Base-by-base conservation (phyloP, 2,797 vertebrate genomes). In the Myotis pilosus region DNA sequence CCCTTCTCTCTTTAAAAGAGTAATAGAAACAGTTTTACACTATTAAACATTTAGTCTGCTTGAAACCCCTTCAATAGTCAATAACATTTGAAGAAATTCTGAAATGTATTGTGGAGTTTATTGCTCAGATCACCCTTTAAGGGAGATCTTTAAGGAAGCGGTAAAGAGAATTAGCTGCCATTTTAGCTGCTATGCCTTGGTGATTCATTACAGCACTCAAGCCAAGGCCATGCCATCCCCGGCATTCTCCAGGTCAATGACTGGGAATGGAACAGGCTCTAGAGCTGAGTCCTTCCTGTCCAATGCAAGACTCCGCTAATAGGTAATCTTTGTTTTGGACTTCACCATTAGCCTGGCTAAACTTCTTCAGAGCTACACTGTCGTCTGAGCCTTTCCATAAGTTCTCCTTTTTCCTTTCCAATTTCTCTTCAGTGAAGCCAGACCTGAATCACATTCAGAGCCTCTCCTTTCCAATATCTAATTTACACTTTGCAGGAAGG, bases 41-140 rank as follows among this genome's bases (percentile, higher is more conserved):
- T 94, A 69, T 75, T 87, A 41, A 84, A 75, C 66, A 84, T 6
- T 84, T 87, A 66, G 11, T 80, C 3, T 90, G 12, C 22, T 17
- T 66, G 49, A 81, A 93, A 89, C 13, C 7, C 7, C 66, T 25
- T 76, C 6, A 55, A 25, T 6, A 38, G 51, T 17, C 2, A 1
- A 5, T 62, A 90, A 55, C 2, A 69, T 69, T 16, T 78, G 72
- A 85, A 94, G 10, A 49, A 44, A 62, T 62, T 93, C 28, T 93
- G 28, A 85, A 85, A 28, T 28, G 53, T 19, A 3, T 7, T 66
- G 16, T 38, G n/a, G 12, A n/a, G 9, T 22, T 20, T 0, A 20
- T 22, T 22, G 15, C 6, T 74, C 17, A 19, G 12, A 7, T 13
- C 2, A 30, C 28, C 38, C 5, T 47, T 44, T 10, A 8, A 76